These are phyloP conservation scores for Pao palembangensis DNA, from an alignment of 2,113 vertebrate species.

Conservation along the genomic window DNA sequence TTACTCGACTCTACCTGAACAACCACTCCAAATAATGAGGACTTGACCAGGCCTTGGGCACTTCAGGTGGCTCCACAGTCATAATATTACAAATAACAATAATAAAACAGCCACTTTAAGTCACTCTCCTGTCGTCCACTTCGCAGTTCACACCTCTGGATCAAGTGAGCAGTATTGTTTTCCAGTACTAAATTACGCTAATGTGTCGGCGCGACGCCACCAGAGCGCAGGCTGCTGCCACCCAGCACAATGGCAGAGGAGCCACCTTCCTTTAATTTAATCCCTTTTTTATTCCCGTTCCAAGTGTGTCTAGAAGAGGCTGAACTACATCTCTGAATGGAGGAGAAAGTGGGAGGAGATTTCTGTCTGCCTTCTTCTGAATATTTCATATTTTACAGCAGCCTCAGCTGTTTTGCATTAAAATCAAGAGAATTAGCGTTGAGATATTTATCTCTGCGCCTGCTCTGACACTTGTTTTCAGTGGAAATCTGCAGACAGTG, in stretches of 20 bases:
- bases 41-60: not conserved
- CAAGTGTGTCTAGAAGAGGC: not conserved
- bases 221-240: not conserved
- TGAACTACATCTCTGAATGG: not conserved
- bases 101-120: constrained; percentile 9
- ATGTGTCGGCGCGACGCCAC: not conserved
- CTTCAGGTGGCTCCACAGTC: constrained; percentile 10
- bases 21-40: constrained; percentile 20
- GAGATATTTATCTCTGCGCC: not conserved
- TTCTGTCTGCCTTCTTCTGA: not conserved
- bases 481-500: not conserved
- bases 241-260: not conserved
- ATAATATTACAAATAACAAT: constrained; percentile 10
- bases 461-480: not conserved
- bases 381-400: constrained; percentile 2
- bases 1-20: constrained; percentile 12
- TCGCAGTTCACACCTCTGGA: constrained; percentile 4
- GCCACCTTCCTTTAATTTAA: not conserved
- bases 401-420: not conserved
- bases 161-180: constrained; percentile 1
- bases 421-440: not conserved
- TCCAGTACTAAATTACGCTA: not conserved
- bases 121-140: constrained; percentile 14
- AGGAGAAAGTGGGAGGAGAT: not conserved
- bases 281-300: not conserved